phyloP scores from a whole-genome alignment of 2,797 vertebrate genomes.

The Pantherophis vulpinus region DNA sequence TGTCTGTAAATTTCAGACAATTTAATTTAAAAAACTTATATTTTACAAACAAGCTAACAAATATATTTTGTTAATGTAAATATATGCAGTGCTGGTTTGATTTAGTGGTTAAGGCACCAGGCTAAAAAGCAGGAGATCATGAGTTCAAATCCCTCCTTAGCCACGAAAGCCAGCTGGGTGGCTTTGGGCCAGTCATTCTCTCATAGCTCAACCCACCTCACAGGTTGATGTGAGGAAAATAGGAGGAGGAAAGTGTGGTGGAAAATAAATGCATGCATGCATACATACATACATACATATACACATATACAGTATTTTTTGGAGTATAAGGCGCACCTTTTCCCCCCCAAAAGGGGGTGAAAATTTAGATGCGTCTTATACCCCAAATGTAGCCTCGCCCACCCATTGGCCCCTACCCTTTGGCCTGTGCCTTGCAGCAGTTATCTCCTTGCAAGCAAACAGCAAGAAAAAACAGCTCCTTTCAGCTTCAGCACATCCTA shows the following conservation, averaged over 20 bases:
- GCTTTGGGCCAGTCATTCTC: background rate
- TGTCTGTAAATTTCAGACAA: background rate
- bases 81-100: background rate
- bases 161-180: background rate
- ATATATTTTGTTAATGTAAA: background rate
- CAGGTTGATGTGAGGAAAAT: background rate
- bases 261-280: too few relatives aligned
- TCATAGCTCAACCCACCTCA: background rate
- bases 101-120: background rate
- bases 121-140: background rate
- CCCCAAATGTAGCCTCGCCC: too few relatives aligned
- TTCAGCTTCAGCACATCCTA: too few relatives aligned
- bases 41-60: background rate
- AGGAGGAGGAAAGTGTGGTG: background rate
- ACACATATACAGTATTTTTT: too few relatives aligned
- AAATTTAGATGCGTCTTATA: too few relatives aligned
- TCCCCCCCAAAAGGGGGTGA: too few relatives aligned
- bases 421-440: too few relatives aligned
- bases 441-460: too few relatives aligned
- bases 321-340: too few relatives aligned
- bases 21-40: background rate
- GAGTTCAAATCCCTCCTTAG: background rate
- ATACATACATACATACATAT: too few relatives aligned
- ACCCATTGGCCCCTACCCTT: too few relatives aligned
- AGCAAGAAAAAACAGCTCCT: too few relatives aligned